These are phyloP conservation scores for Podarcis cretensis DNA, from an alignment of 2,113 vertebrate species.

Conservation along the genomic window DNA sequence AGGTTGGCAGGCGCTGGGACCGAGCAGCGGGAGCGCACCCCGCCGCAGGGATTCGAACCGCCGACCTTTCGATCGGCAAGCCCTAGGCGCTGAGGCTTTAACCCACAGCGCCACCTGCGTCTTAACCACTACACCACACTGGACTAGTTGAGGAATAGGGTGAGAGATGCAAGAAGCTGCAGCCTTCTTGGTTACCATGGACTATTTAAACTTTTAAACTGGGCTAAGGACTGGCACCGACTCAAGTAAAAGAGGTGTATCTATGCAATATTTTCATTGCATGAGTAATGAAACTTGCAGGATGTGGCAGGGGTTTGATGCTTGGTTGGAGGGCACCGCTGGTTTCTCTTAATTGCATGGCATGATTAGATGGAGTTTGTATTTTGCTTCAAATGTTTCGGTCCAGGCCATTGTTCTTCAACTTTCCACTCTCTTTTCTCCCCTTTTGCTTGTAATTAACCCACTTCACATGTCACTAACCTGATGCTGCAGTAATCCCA, in stretches of 20 bases:
- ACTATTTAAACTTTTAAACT: no score
- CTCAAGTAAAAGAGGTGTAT: background rate
- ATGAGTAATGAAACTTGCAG: background rate
- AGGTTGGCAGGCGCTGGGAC: no score
- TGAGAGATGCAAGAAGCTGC: background rate
- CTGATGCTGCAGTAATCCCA: slow-evolving; percentile 16
- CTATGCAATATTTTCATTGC: background rate
- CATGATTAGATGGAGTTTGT: background rate
- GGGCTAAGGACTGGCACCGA: background rate
- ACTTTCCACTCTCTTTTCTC: background rate
- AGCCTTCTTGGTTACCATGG: background rate
- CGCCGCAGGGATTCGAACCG: no score
- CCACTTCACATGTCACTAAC: background rate
- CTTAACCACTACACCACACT: no score
- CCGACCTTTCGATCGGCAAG: no score
- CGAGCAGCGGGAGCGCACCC: no score
- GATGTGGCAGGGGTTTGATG: background rate
- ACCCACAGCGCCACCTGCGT: no score
- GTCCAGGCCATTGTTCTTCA: background rate
- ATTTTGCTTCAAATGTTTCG: background rate
- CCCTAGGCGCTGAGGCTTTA: no score
- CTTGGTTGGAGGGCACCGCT: background rate
- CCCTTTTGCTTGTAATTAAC: background rate
- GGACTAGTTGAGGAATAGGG: background rate
- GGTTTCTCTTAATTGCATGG: background rate